Evolutionary conservation across 2,888 invertebrate species (phyloP).

Genomic region (Fissipunctia ypsillon): DNA sequence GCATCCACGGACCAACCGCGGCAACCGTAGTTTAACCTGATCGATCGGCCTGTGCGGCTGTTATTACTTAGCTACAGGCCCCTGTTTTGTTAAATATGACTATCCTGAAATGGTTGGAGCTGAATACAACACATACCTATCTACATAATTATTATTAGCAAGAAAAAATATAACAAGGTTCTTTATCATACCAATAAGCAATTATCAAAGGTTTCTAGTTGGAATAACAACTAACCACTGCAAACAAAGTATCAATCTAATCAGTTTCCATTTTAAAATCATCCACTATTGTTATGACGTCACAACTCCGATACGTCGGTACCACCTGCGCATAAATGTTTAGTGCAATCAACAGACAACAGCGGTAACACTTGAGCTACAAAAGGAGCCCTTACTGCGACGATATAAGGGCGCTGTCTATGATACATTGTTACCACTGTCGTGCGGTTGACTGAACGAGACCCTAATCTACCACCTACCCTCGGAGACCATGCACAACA

Average conservation of each 20-base stretch:
- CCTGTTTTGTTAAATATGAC: no score
- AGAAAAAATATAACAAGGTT: neutral
- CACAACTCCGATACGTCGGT: neutral
- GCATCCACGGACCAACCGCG: no score
- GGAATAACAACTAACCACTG: neutral
- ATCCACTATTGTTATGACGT: conserved; percentile 29
- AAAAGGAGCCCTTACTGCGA: neutral
- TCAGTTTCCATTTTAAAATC: conserved; percentile 12
- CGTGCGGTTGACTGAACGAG: neutral
- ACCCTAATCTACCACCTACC: conserved; percentile 25
- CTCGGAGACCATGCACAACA: conserved; percentile 13
- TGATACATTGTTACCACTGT: neutral
- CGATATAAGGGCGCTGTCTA: neutral
- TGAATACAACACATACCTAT: neutral
- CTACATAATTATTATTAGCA: neutral
- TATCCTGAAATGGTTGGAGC: neutral
- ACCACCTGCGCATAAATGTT: conserved; percentile 36
- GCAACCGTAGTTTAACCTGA: no score
- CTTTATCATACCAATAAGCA: neutral
- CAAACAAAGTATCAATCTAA: neutral
- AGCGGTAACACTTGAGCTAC: neutral
- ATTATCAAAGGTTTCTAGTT: conserved; percentile 2
- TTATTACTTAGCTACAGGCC: no score
- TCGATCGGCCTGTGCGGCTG: no score
- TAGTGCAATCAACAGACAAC: neutral